Conservation (phyloP, 2,888 invertebrate genomes). For the Drymonia ruficornis region DNA sequence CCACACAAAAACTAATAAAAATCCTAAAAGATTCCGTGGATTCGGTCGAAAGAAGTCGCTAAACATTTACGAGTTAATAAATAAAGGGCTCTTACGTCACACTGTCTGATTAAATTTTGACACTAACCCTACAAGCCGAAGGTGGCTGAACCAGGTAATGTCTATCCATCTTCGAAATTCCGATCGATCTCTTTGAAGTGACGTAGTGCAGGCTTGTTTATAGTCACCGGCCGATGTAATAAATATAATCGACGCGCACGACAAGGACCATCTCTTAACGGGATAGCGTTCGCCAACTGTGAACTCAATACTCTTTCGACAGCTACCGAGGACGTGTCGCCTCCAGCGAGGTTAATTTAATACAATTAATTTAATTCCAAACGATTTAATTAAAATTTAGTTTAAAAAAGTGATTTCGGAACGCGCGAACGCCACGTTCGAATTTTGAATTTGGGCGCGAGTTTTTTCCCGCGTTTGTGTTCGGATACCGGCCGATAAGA, state of each 20-base stretch:
- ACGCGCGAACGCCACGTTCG: slow-evolving; percentile 45
- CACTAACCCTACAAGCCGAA: slow-evolving; percentile 25
- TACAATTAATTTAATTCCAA: slow-evolving; percentile 27
- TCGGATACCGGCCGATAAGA: slow-evolving; percentile 52
- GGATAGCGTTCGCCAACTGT: slow-evolving; percentile 68
- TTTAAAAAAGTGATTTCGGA: slow-evolving; percentile 38
- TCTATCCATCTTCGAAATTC: slow-evolving; percentile 66
- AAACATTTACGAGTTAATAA: slow-evolving; percentile 6
- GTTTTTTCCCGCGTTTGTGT: slow-evolving; percentile 49
- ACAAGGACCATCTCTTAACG: slow-evolving; percentile 67
- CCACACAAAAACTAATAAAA: too few relatives aligned
- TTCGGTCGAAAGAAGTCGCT: neutral
- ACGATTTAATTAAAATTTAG: slow-evolving; percentile 31
- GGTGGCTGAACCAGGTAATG: slow-evolving; percentile 35
- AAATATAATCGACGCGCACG: slow-evolving; percentile 81
- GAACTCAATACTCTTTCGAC: slow-evolving; percentile 78
- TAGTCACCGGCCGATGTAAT: slow-evolving; percentile 74
- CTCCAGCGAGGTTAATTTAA: slow-evolving; percentile 52
- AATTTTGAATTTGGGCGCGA: slow-evolving; percentile 62
- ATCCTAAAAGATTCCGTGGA: too few relatives aligned
- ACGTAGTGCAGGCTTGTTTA: slow-evolving; percentile 71
- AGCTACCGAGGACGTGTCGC: slow-evolving; percentile 73
- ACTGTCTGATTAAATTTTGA: slow-evolving; percentile 17
- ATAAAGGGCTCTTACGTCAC: slow-evolving; percentile 33
- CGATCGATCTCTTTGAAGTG: slow-evolving; percentile 82